Evolutionary conservation across 2,113 vertebrate genomes (phyloP).

Genomic region (Ochotona princeps): DNA sequence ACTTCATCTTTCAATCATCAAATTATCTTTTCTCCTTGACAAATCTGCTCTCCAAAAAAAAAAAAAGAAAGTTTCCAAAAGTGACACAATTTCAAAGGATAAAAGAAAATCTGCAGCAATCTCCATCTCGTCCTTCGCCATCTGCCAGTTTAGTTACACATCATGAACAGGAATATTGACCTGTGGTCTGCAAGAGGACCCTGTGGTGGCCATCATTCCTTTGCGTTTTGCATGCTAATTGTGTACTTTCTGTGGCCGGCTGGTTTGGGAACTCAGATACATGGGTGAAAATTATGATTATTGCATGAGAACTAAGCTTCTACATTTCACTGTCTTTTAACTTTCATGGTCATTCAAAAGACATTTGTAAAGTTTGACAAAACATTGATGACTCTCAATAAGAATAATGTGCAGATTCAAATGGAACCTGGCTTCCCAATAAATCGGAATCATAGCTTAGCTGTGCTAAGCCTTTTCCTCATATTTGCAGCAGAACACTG

Average conservation of each 20-base stretch:
- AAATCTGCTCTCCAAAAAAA: not conserved
- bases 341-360: constrained; percentile 78
- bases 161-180: not conserved
- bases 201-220: not conserved
- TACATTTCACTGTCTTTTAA: constrained; percentile 64
- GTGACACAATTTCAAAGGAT: not conserved
- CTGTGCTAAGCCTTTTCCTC: not conserved
- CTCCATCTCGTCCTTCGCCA: not conserved
- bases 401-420: constrained; percentile 70
- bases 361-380: constrained; percentile 78
- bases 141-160: not conserved
- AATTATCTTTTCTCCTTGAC: constrained; percentile 34
- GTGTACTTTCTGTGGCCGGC: constrained; percentile 45
- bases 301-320: not conserved
- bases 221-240: not conserved
- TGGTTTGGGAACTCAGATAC: constrained; percentile 30
- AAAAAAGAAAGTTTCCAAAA: not conserved
- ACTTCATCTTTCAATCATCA: not conserved
- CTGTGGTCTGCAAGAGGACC: not conserved
- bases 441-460: constrained; percentile 61
- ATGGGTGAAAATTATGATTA: constrained; percentile 57
- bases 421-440: constrained; percentile 71
- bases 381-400: constrained; percentile 76
- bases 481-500: constrained; percentile 85
- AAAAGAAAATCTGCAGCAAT: not conserved